Base-by-base conservation (phyloP, 2,888 invertebrate species). In the Drosophila lutescens region DNA sequence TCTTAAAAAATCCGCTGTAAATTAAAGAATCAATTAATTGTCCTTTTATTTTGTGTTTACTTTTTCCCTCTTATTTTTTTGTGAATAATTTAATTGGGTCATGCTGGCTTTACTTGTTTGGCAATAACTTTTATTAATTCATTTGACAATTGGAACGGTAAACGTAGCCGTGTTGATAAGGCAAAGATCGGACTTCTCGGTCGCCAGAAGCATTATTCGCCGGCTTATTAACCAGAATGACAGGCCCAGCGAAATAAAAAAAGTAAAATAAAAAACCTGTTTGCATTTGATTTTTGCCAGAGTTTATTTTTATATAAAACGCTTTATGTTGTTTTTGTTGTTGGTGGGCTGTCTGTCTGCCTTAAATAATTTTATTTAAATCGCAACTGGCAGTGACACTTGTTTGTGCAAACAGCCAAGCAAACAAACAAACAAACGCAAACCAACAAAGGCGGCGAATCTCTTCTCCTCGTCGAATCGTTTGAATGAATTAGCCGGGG, bases 331-430 rank as follows among this genome's bases (percentile, higher is more conserved):
- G 23, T 23, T 47, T 13, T 26, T 53, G 30, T 15, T 54, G 12
- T 30, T 47, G 36, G 10, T 23, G 49, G 15, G 49, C 76, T 46
- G 58, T 57, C 60, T 62, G 79, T 59, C 78, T 56, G 86, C 61
- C 63, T 78, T 85, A 86, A 86, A 76, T 73, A 70, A 84, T 77
- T 77, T 70, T 63, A 75, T 85, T 87, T 81, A 75, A 77, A 77
- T 79, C 87, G 79, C 79, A 82, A 67, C 85, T 56, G 76, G 70
- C 80, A 80, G 67, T 62, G 79, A 74, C 86, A 82, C 80, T 80
- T 80, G 80, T 80, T 80, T 78, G 81, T 55, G 76, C 81, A 63
- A 84, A 80, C 80, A 77, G 60, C 63, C 76, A 58, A 62, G 47
- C 57, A 65, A 54, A 40, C 54, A 38, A 50, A 43, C 47, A 81